Percentiles rank a stretch among this genome's conserved stretches.
These are phyloP conservation scores for Sciurus niger DNA, from an alignment of 2,113 vertebrate species.

Conservation along the genomic window DNA sequence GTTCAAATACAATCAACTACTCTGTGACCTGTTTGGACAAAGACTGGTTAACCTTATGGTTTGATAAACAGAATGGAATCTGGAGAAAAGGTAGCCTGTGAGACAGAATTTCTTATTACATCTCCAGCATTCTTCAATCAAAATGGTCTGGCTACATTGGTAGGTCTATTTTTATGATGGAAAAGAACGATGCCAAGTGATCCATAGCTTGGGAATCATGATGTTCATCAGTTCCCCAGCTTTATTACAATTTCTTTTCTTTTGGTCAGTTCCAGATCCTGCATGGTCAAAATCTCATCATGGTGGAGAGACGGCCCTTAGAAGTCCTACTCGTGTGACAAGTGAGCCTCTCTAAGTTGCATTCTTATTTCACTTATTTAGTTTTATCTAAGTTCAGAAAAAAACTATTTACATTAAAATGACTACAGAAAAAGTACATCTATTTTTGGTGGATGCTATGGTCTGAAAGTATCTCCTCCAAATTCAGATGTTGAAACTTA, in stretches of 20 bases:
- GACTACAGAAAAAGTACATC: neutral
- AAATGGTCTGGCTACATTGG: neutral
- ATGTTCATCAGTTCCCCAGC: neutral
- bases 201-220: neutral
- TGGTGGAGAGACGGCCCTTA: neutral
- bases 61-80: slow-evolving; percentile 24
- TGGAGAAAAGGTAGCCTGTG: neutral
- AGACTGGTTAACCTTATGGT: neutral
- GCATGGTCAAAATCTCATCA: neutral
- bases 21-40: slow-evolving; percentile 15
- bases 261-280: neutral
- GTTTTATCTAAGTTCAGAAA: neutral
- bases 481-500: neutral
- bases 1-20: neutral
- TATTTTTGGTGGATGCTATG: neutral
- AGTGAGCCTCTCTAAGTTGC: neutral
- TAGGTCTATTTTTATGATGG: neutral
- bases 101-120: neutral
- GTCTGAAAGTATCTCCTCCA: neutral
- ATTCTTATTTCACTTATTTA: neutral
- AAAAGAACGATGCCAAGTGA: neutral
- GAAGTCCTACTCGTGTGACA: neutral
- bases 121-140: neutral
- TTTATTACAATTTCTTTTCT: neutral
- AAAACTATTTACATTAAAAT: neutral